These are phyloP conservation scores for Melikaiella ostensackeni DNA, from an alignment of 2,888 invertebrate species.

Conservation along the genomic window DNA sequence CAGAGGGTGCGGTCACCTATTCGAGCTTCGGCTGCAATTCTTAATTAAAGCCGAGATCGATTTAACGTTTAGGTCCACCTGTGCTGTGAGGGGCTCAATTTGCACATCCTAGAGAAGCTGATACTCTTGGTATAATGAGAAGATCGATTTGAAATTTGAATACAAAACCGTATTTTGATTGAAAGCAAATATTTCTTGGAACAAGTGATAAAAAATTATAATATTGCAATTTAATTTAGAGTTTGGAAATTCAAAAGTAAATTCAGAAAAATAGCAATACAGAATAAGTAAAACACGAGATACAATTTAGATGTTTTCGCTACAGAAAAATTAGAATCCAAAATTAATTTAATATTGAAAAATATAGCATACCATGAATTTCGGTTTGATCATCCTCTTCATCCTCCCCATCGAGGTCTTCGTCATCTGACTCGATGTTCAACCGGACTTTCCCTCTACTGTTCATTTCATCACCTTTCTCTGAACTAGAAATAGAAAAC, in stretches of 20 bases:
- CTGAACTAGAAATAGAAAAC: constrained; percentile 79
- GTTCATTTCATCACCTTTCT: constrained; percentile 85
- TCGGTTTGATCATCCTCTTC: constrained; percentile 65
- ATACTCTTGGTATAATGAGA: neutral
- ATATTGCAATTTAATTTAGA: neutral
- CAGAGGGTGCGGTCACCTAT: constrained; percentile 25
- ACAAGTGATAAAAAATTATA: neutral
- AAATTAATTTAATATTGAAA: neutral
- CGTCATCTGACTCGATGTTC: constrained; percentile 82
- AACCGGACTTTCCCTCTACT: constrained; percentile 85
- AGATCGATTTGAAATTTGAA: neutral
- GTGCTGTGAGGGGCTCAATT: constrained; percentile 15
- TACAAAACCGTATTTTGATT: neutral
- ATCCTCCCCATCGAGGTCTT: constrained; percentile 78
- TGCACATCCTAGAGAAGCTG: constrained; percentile 20
- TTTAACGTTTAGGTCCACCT: constrained; percentile 1
- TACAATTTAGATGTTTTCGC: too few relatives aligned
- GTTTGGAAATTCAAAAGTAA: neutral
- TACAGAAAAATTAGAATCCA: neutral
- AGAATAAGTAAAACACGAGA: neutral
- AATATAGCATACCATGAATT: constrained; percentile 61
- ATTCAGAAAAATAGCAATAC: neutral
- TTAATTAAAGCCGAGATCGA: constrained; percentile 32
- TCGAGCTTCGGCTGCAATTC: constrained; percentile 20
- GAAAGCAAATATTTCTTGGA: neutral